These are phyloP conservation scores for Oxyura jamaicensis DNA, from an alignment of 2,113 vertebrate genomes.

Conservation along the genomic window DNA sequence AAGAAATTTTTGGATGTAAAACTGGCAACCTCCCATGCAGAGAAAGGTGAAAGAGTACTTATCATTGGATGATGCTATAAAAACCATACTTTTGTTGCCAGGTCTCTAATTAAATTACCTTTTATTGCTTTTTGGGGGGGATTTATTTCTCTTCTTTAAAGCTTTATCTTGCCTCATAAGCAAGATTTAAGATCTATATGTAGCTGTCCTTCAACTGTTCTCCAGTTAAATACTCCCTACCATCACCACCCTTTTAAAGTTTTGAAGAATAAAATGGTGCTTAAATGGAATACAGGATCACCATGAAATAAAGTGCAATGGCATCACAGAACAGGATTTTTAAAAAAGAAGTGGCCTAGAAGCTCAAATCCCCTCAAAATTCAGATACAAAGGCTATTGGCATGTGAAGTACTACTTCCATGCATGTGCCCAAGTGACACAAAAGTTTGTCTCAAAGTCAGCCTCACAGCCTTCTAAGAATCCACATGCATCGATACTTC, in stretches of 20 bases:
- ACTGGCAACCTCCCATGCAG: neutral
- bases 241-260: neutral
- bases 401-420: neutral
- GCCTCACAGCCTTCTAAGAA: neutral
- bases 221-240: neutral
- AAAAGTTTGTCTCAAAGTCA: neutral
- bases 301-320: neutral
- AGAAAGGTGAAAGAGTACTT: constrained; percentile 56
- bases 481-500: neutral
- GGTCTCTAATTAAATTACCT: constrained; percentile 64
- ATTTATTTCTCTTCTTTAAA: constrained; percentile 59
- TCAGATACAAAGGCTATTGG: neutral
- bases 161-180: constrained; percentile 43
- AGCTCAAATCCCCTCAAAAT: neutral
- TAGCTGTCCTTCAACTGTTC: constrained; percentile 50
- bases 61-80: constrained; percentile 45
- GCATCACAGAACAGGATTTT: neutral
- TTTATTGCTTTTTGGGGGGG: constrained; percentile 25
- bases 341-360: neutral
- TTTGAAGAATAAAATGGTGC: constrained; percentile 6
- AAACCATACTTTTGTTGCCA: constrained; percentile 56
- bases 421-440: neutral
- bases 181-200: constrained; percentile 43
- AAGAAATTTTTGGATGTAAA: constrained; percentile 53
- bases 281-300: neutral